phyloP scores from a whole-genome alignment of 2,888 invertebrate genomes.

The Candidula unifasciata region DNA sequence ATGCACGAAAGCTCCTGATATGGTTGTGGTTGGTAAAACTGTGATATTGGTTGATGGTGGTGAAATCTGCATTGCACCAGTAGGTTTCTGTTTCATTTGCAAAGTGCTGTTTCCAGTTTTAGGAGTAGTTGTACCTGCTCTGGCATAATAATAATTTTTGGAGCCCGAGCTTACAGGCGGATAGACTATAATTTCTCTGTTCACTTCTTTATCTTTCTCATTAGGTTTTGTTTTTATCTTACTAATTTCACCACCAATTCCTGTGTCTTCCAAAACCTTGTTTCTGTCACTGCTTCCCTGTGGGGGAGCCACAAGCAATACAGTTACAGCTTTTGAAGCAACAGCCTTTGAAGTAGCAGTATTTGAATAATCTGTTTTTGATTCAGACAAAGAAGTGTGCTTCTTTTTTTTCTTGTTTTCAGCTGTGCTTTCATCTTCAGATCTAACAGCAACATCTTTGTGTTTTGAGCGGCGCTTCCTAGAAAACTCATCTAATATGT shows the following conservation, averaged over 20 bases:
- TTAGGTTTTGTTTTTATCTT: not conserved
- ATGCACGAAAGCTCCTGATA: not conserved
- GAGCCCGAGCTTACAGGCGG: not conserved
- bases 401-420: conserved; percentile 36
- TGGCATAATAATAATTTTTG: not conserved
- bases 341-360: not conserved
- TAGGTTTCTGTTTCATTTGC: no score
- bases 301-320: not conserved
- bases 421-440: conserved; percentile 19
- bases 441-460: conserved; percentile 17
- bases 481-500: conserved; percentile 40
- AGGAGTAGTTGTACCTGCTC: not conserved
- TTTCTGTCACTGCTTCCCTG: not conserved
- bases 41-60: not conserved
- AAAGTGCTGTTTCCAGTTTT: not conserved
- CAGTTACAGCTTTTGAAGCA: not conserved
- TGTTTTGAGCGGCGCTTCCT: conserved; percentile 32
- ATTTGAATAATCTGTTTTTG: not conserved
- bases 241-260: not conserved
- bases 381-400: not conserved
- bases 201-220: not conserved
- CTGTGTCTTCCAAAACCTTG: not conserved
- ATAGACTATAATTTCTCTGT: conserved; percentile 32
- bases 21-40: conserved; percentile 12
- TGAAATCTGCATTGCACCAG: no score